Conservation (phyloP, 2,113 vertebrate genomes). For the Rhea americana region DNA sequence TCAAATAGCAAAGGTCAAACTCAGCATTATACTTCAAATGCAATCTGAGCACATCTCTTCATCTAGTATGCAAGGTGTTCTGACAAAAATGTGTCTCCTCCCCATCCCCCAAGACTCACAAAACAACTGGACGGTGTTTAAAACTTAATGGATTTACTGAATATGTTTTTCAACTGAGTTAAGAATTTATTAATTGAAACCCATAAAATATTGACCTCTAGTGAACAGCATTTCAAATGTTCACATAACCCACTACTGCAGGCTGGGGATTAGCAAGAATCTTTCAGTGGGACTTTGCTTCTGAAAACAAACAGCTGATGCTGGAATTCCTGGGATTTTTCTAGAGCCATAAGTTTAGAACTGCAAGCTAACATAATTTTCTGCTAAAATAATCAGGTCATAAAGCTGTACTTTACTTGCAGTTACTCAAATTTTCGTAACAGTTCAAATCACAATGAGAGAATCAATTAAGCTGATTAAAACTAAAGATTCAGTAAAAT, state of each 20-base stretch:
- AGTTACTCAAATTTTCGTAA: background rate
- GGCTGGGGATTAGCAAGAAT: constrained; percentile 71
- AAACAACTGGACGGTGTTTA: background rate
- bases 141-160: background rate
- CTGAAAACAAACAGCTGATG: constrained; percentile 76
- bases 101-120: background rate
- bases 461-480: background rate
- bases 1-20: constrained; percentile 7
- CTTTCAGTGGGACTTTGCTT: constrained; percentile 77
- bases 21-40: background rate
- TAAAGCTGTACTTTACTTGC: background rate
- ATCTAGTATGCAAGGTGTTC: background rate
- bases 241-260: constrained; percentile 64
- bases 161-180: constrained; percentile 6
- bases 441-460: background rate
- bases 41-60: background rate
- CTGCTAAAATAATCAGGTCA: constrained; percentile 48
- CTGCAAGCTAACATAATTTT: constrained; percentile 55
- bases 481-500: background rate
- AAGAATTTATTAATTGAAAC: background rate
- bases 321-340: constrained; percentile 77
- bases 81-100: background rate
- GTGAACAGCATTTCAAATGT: constrained; percentile 63
- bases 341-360: constrained; percentile 59
- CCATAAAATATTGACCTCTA: constrained; percentile 36